A percentile compares a stretch with the other conserved stretches of the same genome.
phyloP scores from a whole-genome alignment of 2,113 vertebrate genomes.

The Speoplatyrhinus poulsoni region DNA sequence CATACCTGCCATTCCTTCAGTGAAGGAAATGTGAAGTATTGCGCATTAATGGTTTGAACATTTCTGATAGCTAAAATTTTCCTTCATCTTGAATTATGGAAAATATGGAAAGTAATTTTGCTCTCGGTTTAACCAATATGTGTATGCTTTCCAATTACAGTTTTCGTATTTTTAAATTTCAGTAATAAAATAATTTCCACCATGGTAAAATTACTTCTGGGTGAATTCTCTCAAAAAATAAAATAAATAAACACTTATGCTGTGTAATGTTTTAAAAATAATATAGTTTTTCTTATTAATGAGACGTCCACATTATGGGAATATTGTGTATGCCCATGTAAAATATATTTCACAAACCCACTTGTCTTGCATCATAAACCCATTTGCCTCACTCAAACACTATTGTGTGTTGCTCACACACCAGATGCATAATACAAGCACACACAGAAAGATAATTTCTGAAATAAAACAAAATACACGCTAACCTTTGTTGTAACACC shows the following conservation, averaged over 20 bases:
- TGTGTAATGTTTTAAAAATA: slow-evolving; percentile 13
- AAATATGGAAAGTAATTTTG: too few relatives aligned
- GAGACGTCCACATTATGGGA: background rate
- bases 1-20: slow-evolving; percentile 18
- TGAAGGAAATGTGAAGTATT: background rate
- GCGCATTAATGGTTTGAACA: too few relatives aligned
- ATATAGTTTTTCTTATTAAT: slow-evolving; percentile 14
- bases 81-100: too few relatives aligned
- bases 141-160: background rate
- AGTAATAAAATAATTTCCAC: too few relatives aligned
- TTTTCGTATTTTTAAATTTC: background rate
- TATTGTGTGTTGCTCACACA: background rate
- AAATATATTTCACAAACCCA: background rate
- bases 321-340: background rate
- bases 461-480: slow-evolving; percentile 5
- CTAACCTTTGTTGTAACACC: background rate
- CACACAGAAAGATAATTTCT: slow-evolving; percentile 2
- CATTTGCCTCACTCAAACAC: background rate
- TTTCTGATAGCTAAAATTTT: background rate
- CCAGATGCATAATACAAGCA: background rate
- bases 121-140: too few relatives aligned
- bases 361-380: background rate
- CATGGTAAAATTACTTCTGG: too few relatives aligned
- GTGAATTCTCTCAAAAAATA: background rate
- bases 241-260: background rate